Evolutionary conservation across 1,140 invertebrate species (phyloP).

Genomic region (Temnothorax nylanderi): DNA sequence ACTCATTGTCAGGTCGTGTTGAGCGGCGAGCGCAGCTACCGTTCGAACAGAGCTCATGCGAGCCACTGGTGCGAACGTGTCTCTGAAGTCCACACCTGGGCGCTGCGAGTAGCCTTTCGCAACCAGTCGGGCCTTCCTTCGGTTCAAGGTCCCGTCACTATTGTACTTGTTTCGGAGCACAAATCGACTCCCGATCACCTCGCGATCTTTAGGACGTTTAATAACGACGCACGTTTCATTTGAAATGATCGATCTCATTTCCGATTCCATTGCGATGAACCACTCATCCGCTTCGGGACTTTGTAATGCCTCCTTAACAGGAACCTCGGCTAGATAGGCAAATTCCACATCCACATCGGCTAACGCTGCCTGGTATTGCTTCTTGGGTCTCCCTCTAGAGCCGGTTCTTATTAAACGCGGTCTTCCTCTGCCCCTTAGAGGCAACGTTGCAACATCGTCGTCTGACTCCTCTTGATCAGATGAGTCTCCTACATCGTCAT

Average conservation of each 20-base stretch:
- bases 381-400: conserved; percentile 14
- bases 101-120: conserved; percentile 14
- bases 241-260: background rate
- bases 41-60: background rate
- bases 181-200: background rate
- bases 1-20: background rate
- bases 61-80: conserved; percentile 29
- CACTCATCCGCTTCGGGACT: background rate
- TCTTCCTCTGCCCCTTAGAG: background rate
- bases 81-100: background rate
- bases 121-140: conserved; percentile 30
- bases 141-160: background rate
- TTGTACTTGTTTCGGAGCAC: conserved; percentile 28
- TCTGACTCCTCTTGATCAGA: background rate
- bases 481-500: background rate
- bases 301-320: background rate
- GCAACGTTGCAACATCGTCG: background rate
- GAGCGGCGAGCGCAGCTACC: background rate
- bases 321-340: background rate
- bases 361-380: background rate
- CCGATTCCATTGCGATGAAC: background rate
- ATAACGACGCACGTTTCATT: background rate
- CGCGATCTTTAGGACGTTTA: background rate
- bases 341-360: background rate
- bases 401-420: conserved; percentile 3